Evolutionary conservation across 2,888 invertebrate species (phyloP), one percentile per base, ranked within the genome.

Genomic region (Uropetala carovei): DNA sequence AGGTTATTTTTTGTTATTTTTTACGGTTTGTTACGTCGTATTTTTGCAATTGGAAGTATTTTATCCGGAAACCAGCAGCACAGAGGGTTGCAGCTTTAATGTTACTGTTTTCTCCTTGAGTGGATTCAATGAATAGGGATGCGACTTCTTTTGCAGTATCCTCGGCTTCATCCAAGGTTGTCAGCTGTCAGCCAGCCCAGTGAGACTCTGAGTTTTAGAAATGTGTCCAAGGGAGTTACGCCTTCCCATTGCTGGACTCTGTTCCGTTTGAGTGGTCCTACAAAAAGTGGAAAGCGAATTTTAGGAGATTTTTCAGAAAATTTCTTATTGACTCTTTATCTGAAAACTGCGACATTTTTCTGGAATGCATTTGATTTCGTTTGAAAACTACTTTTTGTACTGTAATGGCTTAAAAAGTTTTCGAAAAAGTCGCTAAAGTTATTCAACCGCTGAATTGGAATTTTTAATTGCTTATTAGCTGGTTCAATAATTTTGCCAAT

Each of bases 161-260:
- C 18, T 68, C 68, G 75, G 22, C 3, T 75, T 27, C 75, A 75
- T 75, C 75, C 75, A 75, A 75, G 75, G 75, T 75, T 75, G 75
- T 75, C 75, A 75, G 75, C 75, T 75, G 75, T 75, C 75, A 27
- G 75, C 75, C 14, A 75, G 27, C 14, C 75, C 75, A 22, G 75
- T 75, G 5, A 27, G 75, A 75, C 75, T 75, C 75, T 22, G 75
- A 13, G 27, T 13, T 27, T 22, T 75, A 11, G 75, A 22, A 27
- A 22, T 27, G 22, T 75, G 75, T 10, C 75, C 75, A 27, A 75
- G 75, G 18, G 75, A 75, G 13, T 27, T 27, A 0, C 75, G 22
- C 27, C 75, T 75, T 75, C 75, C 75, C 75, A 75, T 75, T 5
- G 75, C 75, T 13, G 75, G 75, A 75, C 75, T 75, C 75, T 75